phyloP scores from a whole-genome alignment of 2,888 invertebrate species.

The Lepas anatifera region DNA sequence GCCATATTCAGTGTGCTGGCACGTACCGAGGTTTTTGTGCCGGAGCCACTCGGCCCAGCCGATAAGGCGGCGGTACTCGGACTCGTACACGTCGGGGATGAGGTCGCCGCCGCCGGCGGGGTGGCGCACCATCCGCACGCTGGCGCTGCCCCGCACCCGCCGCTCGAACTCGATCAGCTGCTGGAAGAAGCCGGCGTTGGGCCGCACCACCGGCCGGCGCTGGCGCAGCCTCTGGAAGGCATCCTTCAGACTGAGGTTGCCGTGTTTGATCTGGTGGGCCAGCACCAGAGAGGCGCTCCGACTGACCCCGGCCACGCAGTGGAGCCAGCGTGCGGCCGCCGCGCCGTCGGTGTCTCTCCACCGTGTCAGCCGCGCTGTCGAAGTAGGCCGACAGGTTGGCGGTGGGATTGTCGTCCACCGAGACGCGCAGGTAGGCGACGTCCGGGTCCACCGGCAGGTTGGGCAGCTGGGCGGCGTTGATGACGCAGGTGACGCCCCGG shows the following conservation, averaged over 20 bases:
- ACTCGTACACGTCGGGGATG: slow-evolving; percentile 63
- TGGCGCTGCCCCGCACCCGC: slow-evolving; percentile 48
- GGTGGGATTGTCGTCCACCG: slow-evolving; percentile 58
- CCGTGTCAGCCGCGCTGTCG: slow-evolving; percentile 61
- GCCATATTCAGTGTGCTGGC: background rate
- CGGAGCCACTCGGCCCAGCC: slow-evolving; percentile 10
- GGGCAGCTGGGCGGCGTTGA: slow-evolving; percentile 74
- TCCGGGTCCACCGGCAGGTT: slow-evolving; percentile 34
- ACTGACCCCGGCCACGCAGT: slow-evolving; percentile 83
- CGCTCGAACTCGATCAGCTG: slow-evolving; percentile 77
- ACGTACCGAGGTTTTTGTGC: background rate
- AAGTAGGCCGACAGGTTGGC: slow-evolving; percentile 60
- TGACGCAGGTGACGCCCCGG: slow-evolving; percentile 58
- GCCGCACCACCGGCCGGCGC: slow-evolving; percentile 64
- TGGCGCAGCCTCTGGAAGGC: slow-evolving; percentile 65
- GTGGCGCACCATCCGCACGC: slow-evolving; percentile 64
- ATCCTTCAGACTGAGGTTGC: slow-evolving; percentile 58
- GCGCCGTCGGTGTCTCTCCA: slow-evolving; percentile 50
- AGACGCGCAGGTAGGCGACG: slow-evolving; percentile 52
- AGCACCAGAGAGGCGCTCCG: slow-evolving; percentile 72
- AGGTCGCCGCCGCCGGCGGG: slow-evolving; percentile 52
- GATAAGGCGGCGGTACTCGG: slow-evolving; percentile 21
- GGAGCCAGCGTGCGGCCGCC: slow-evolving; percentile 67
- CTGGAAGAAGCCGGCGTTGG: slow-evolving; percentile 80
- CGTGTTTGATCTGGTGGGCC: slow-evolving; percentile 80